phyloP scores from a whole-genome alignment of 2,113 vertebrate species.

The Bufo gargarizans region DNA sequence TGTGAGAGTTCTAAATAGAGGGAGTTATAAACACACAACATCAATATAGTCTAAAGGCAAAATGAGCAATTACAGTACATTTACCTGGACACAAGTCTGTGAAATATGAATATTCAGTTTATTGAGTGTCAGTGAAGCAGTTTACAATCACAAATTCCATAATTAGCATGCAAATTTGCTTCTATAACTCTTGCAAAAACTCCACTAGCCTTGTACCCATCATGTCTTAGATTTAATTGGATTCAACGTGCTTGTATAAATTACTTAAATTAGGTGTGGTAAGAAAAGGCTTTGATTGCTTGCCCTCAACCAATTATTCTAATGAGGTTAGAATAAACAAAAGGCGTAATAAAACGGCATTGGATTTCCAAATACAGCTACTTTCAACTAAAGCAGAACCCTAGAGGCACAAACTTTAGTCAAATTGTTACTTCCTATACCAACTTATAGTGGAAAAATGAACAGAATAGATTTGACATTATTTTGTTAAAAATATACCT shows the following conservation, averaged over 20 bases:
- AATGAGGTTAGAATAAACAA: constrained; percentile 36
- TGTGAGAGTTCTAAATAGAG: not conserved
- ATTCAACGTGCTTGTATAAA: constrained; percentile 27
- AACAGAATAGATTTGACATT: not conserved
- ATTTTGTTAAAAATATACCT: not conserved
- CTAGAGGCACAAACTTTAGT: not conserved
- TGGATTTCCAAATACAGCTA: not conserved
- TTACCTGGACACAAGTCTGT: not conserved
- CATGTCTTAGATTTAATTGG: constrained; percentile 33
- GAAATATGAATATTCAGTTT: constrained; percentile 26
- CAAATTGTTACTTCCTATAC: not conserved
- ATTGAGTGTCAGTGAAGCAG: not conserved
- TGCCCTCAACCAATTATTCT: constrained; percentile 25
- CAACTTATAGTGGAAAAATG: not conserved
- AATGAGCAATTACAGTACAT: not conserved
- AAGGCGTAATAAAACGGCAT: not conserved
- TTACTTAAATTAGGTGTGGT: constrained; percentile 42
- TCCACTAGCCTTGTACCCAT: constrained; percentile 21
- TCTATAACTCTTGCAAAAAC: constrained; percentile 34
- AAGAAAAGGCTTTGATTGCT: constrained; percentile 32
- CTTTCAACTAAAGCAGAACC: not conserved
- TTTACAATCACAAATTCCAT: constrained; percentile 26
- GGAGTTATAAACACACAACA: not conserved
- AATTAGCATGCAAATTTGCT: constrained; percentile 46
- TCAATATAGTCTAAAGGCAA: not conserved